Evolutionary conservation across 2,113 vertebrate species (phyloP).

Genomic region (Tetraodon nigroviridis): DNA sequence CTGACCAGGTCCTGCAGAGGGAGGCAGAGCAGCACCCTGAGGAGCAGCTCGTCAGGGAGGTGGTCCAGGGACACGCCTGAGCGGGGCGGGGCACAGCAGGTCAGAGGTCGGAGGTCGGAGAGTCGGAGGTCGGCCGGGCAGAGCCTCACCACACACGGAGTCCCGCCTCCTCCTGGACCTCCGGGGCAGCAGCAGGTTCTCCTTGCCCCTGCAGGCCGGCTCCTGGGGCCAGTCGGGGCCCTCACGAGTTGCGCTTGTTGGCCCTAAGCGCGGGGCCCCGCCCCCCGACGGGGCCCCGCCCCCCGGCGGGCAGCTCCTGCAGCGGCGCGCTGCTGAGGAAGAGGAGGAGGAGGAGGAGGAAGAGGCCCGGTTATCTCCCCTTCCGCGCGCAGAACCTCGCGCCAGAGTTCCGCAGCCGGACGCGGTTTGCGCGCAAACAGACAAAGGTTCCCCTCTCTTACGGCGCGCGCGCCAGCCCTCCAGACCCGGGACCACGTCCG

Average conservation of each 20-base stretch:
- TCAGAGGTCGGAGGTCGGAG: too few species aligned
- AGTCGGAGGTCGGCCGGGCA: too few species aligned
- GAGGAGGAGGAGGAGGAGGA: neutral
- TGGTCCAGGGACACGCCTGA: conserved; percentile 82
- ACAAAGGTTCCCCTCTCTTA: neutral
- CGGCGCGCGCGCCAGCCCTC: too few species aligned
- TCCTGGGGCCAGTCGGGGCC: conserved; percentile 71
- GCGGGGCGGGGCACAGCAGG: neutral
- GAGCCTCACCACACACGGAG: conserved; percentile 34
- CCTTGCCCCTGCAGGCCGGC: conserved; percentile 65
- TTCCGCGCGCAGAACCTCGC: neutral
- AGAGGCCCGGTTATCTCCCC: neutral
- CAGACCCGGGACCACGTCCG: too few species aligned
- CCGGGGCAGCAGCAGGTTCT: conserved; percentile 77
- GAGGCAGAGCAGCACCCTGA: conserved; percentile 80
- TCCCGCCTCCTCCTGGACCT: conserved; percentile 73
- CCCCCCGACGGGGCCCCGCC: too few species aligned
- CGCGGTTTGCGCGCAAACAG: conserved; percentile 32
- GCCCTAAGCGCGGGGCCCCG: conserved; percentile 57
- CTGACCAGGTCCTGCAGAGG: conserved; percentile 81
- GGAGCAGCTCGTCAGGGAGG: conserved; percentile 87
- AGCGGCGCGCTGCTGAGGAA: conserved; percentile 72
- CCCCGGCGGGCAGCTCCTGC: conserved; percentile 74
- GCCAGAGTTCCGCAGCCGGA: conserved; percentile 49
- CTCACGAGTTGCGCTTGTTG: conserved; percentile 57